Percentiles rank a stretch among this genome's conserved stretches.
Conservation (phyloP, 2,888 invertebrate species). For the Lissocephala sabroskyi region DNA sequence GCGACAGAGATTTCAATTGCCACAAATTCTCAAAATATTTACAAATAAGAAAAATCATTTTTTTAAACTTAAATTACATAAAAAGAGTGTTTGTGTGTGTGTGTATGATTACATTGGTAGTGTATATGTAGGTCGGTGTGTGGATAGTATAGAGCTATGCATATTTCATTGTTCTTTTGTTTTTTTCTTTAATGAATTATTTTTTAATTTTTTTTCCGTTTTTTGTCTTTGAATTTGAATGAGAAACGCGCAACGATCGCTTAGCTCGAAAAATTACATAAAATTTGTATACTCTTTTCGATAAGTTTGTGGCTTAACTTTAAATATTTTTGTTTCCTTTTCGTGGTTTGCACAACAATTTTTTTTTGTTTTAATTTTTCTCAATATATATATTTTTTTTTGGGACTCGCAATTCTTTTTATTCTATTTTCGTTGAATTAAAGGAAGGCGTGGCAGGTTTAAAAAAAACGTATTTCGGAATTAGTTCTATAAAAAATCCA, state of each 20-base stretch:
- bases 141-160: neutral
- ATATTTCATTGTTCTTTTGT: no score
- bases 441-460: constrained; percentile 7
- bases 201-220: neutral
- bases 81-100: no score
- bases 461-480: neutral
- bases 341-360: constrained; percentile 40
- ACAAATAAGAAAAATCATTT: neutral
- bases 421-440: constrained; percentile 14
- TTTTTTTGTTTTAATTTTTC: constrained; percentile 26
- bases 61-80: constrained; percentile 29
- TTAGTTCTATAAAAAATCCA: neutral
- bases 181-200: neutral
- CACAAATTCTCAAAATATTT: no score
- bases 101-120: no score
- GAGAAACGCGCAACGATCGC: constrained; percentile 58
- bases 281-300: constrained; percentile 35
- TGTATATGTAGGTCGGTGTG: neutral
- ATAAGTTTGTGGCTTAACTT: constrained; percentile 33
- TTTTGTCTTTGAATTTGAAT: constrained; percentile 28
- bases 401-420: constrained; percentile 8
- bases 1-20: neutral
- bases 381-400: neutral
- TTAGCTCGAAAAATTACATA: constrained; percentile 61
- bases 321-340: constrained; percentile 14